Base-by-base conservation (phyloP, 2,113 vertebrate genomes). In the Epinephelus fuscoguttatus region DNA sequence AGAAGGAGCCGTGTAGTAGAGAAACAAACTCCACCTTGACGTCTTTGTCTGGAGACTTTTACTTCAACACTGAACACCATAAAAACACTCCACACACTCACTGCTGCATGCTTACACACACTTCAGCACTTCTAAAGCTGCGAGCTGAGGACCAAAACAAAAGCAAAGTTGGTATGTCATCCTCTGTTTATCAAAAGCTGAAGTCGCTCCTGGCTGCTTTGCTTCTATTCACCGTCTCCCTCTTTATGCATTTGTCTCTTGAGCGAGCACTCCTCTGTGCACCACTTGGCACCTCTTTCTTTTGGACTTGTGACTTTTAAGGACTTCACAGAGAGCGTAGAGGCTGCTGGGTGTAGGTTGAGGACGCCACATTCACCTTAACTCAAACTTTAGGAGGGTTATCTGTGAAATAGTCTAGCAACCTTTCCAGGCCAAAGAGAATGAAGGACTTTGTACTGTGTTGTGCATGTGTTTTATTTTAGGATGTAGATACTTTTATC, bases 91-190 rank as follows among this genome's bases (percentile, higher is more conserved):
- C 69, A 53, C n/a, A 6, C 40, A 27, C 19, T 5, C 72, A 10
- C 81, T 33, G 47, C 0, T 55, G 33, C 57, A 45, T n/a, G 47
- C 33, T 47, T 21, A 57, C 5, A 55, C 45, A 33, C 21, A 45
- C 27, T 40, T 57, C 55, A 45, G 72, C 49, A 49, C 42, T 12
- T 25, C 1, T 6, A 18, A 1, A 71, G 83, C 77, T 61, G 10
- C 4, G 2, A 68, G 74, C 49, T 3, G 21, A 50, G 55, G 55
- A 78, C n/a, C 62, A 47, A 64, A 63, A 64, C 64, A 56, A 78
- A 84, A 85, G 67, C 56, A 55, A 73, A 66, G 57, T 53, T 9
- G 68, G 25, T 30, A 4, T 84, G 86, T 91, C 84, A 61, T 73
- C 62, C 75, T 79, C 40, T 67, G 56, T 90, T 88, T 47, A 9